phyloP scores from a whole-genome alignment of 2,888 invertebrate genomes.

The Strigamia crassipes region DNA sequence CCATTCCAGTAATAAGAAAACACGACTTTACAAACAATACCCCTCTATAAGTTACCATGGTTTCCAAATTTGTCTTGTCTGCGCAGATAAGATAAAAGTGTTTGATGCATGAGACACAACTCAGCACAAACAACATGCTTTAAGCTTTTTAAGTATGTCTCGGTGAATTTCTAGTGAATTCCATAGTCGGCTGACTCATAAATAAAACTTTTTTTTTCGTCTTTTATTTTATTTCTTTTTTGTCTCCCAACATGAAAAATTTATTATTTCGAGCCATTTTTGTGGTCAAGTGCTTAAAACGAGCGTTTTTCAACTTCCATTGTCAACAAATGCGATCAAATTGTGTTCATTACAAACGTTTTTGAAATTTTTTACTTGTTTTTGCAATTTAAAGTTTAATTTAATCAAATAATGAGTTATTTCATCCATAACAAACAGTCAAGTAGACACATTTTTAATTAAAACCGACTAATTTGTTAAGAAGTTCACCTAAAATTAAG shows the following conservation, averaged over 20 bases:
- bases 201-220: neutral
- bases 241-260: neutral
- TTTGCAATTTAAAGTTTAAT: neutral
- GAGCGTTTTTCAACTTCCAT: neutral
- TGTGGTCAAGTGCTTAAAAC: neutral
- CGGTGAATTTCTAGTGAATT: slow-evolving; percentile 34
- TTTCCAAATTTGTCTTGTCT: slow-evolving; percentile 22
- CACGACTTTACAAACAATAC: neutral
- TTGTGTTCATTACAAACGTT: too few species aligned
- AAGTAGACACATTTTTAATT: too few species aligned
- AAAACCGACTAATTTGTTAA: too few species aligned
- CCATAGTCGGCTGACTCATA: slow-evolving; percentile 18
- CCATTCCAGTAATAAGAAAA: neutral
- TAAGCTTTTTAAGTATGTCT: slow-evolving; percentile 6
- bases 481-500: too few species aligned
- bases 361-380: neutral
- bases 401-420: neutral
- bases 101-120: slow-evolving; percentile 37
- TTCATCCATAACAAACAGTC: neutral
- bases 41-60: slow-evolving; percentile 12
- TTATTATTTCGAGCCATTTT: neutral
- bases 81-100: slow-evolving; percentile 28
- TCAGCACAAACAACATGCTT: slow-evolving; percentile 30
- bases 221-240: neutral
- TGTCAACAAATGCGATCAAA: neutral